Evolutionary conservation across 2,888 invertebrate genomes (phyloP).

Genomic region (Drosophila aldrichi): DNA sequence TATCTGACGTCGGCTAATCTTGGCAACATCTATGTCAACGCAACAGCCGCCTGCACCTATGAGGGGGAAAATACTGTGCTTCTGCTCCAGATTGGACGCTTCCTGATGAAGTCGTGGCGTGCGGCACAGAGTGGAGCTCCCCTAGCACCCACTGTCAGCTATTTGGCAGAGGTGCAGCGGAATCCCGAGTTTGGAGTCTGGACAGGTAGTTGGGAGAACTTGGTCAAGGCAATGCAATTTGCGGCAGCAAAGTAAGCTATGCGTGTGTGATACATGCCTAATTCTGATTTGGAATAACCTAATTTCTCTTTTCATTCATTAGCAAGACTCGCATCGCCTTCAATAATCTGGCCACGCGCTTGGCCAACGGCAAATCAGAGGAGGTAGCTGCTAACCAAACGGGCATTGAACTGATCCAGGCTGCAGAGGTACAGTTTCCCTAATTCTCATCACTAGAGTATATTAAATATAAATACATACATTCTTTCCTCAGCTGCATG

Average conservation of each 20-base stretch:
- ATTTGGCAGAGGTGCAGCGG: slow-evolving; percentile 86
- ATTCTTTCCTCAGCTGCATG: slow-evolving; percentile 89
- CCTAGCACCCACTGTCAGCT: slow-evolving; percentile 90
- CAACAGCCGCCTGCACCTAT: slow-evolving; percentile 95
- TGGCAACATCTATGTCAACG: slow-evolving; percentile 91
- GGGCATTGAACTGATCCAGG: slow-evolving; percentile 92
- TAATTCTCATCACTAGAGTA: background rate
- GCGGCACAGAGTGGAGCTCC: slow-evolving; percentile 87
- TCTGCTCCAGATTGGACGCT: slow-evolving; percentile 94
- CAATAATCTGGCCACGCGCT: slow-evolving; percentile 89
- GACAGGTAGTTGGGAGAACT: slow-evolving; percentile 80
- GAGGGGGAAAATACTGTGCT: slow-evolving; percentile 99
- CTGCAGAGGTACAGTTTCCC: slow-evolving; percentile 89
- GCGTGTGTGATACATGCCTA: rapidly evolving
- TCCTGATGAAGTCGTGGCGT: slow-evolving; percentile 92
- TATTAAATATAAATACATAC: too few species aligned
- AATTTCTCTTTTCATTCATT: slow-evolving; percentile 12
- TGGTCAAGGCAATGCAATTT: slow-evolving; percentile 85
- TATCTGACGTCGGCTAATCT: slow-evolving; percentile 94
- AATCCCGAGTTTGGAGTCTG: slow-evolving; percentile 69
- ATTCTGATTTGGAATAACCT: background rate
- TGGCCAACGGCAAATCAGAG: slow-evolving; percentile 88
- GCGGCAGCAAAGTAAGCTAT: slow-evolving; percentile 85
- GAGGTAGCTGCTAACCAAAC: slow-evolving; percentile 95
- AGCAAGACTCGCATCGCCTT: slow-evolving; percentile 91